Evolutionary conservation across 2,888 invertebrate genomes (phyloP), one percentile per base, ranked within the genome.

Genomic region (Epinotia brunnichana): DNA sequence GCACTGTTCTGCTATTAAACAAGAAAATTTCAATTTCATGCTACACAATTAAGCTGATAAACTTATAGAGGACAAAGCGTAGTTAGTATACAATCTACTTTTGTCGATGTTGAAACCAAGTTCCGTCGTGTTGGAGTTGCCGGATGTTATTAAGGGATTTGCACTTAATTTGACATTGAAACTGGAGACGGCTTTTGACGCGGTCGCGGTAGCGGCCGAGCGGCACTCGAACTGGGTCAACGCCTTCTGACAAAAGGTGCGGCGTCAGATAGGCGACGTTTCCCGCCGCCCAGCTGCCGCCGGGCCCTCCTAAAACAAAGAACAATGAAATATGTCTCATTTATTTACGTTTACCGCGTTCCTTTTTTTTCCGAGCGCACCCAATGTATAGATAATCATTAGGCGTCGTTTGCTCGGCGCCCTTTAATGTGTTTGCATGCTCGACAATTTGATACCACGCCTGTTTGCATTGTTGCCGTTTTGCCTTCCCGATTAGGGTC

Each of bases 401-500:
- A 88, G 85, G 85, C 87, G 83, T 83, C 87, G 88, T 89, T 90
- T 90, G 85, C 87, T 84, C 86, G 85, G 81, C 83, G 83, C 89
- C 87, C 86, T 89, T 88, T 90, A 91, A 92, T 91, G 89, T 92
- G 90, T 92, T 91, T 91, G 91, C 88, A 87, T 88, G 87, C 88
- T 88, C 89, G 85, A 90, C 89, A 89, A 90, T 89, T 91, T 91
- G 88, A 89, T 90, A 89, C 90, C 89, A 83, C 88, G 89, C 88
- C 89, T 90, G 91, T 91, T 90, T 91, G 89, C 87, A 87, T 90
- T 90, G 90, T 91, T 90, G 89, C 89, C 90, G 87, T 90, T 91
- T 89, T 91, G 88, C 90, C 90, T 90, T 90, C 87, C 84, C 89
- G 92, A 90, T 91, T 91, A 91, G 90, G 92, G 91, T 90, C 88